Conservation (phyloP, 2,888 invertebrate species). For the Hydriomena furcata region DNA sequence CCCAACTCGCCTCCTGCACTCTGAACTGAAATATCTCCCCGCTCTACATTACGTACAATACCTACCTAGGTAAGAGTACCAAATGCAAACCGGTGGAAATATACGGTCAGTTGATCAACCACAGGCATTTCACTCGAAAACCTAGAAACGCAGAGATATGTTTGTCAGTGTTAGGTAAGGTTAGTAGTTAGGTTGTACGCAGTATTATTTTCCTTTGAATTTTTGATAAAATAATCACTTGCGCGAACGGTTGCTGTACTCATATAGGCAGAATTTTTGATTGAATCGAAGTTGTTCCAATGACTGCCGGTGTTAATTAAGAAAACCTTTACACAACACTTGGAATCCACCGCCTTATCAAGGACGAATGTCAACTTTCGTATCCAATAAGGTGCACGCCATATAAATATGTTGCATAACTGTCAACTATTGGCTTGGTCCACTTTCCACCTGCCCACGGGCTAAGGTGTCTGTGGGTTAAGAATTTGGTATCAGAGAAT, state of each 20-base stretch:
- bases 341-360: slow-evolving; percentile 45
- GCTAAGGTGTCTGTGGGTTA: slow-evolving; percentile 61
- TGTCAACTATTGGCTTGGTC: slow-evolving; percentile 55
- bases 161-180: too few relatives aligned
- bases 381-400: slow-evolving; percentile 65
- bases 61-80: too few relatives aligned
- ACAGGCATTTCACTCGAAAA: too few relatives aligned
- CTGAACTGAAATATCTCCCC: slow-evolving; percentile 55
- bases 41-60: slow-evolving; percentile 40
- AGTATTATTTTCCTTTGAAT: too few relatives aligned
- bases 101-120: too few relatives aligned
- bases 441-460: slow-evolving; percentile 79
- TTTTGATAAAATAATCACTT: too few relatives aligned
- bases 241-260: too few relatives aligned
- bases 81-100: slow-evolving; percentile 31
- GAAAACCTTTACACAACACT: slow-evolving; percentile 25
- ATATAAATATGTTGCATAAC: slow-evolving; percentile 70
- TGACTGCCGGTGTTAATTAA: slow-evolving; percentile 1
- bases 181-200: too few relatives aligned
- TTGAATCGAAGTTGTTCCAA: background rate
- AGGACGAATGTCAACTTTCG: slow-evolving; percentile 63
- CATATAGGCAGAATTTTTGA: too few relatives aligned
- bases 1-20: slow-evolving; percentile 62
- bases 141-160: too few relatives aligned
- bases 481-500: slow-evolving; percentile 64